These are phyloP conservation scores for Lutraria rhynchaena DNA, from an alignment of 1,140 invertebrate species.

Conservation along the genomic window DNA sequence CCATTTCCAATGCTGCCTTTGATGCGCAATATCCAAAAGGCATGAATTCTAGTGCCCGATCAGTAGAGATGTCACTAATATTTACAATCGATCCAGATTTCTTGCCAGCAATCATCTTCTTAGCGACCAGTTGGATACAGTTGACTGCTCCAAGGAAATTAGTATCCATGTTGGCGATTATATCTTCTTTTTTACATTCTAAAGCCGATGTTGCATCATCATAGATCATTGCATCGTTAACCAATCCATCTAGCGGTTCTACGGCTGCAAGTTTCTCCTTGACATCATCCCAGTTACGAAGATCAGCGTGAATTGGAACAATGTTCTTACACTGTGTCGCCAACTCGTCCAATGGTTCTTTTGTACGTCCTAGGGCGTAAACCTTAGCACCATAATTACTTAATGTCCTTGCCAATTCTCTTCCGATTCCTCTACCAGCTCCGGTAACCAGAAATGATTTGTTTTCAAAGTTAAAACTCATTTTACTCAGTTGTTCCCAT, in stretches of 20 bases:
- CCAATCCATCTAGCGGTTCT: conserved; percentile 87
- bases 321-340: conserved; percentile 82
- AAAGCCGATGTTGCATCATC: neutral
- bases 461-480: conserved; percentile 15
- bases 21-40: conserved; percentile 86
- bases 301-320: conserved; percentile 86
- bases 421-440: conserved; percentile 44
- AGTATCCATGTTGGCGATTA: neutral
- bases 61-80: conserved; percentile 89
- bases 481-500: too few relatives aligned
- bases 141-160: conserved; percentile 81
- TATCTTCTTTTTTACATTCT: conserved; percentile 1
- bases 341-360: neutral
- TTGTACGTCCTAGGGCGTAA: conserved; percentile 41
- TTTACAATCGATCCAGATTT: conserved; percentile 92
- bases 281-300: conserved; percentile 90
- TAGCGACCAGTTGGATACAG: conserved; percentile 87
- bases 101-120: conserved; percentile 87
- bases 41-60: conserved; percentile 88
- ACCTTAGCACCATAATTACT: conserved; percentile 23
- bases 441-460: conserved; percentile 44
- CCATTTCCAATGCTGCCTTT: conserved; percentile 84
- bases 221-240: conserved; percentile 87
- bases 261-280: conserved; percentile 84
- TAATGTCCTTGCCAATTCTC: conserved; percentile 10